Evolutionary conservation across 2,113 vertebrate genomes (phyloP).

Genomic region (Notarius quadriscutis): DNA sequence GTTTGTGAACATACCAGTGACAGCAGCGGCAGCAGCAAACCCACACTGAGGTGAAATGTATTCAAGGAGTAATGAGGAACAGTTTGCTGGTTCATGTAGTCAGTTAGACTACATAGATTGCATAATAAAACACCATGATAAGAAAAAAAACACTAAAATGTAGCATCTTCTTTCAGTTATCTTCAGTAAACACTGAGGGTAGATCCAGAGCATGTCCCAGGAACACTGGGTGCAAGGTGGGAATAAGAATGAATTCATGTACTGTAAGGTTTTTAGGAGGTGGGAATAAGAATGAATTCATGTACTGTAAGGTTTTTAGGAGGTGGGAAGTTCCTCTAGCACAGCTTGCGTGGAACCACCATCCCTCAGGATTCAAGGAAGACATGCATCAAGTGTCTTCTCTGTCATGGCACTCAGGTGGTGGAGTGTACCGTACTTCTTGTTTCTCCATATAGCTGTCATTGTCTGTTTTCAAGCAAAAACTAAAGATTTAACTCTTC

Average conservation of each 20-base stretch:
- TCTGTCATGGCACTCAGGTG: background rate
- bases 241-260: no score
- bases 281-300: background rate
- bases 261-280: no score
- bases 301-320: background rate
- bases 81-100: background rate
- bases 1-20: background rate
- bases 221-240: background rate
- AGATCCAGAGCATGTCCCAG: background rate
- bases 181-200: background rate
- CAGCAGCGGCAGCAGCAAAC: constrained; percentile 10
- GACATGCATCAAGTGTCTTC: background rate
- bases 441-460: background rate
- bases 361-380: background rate
- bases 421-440: background rate
- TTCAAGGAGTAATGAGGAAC: background rate
- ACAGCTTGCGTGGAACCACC: background rate
- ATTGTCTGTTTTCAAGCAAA: background rate
- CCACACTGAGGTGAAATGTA: background rate
- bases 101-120: background rate
- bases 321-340: background rate
- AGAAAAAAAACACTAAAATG: background rate
- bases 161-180: background rate
- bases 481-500: background rate
- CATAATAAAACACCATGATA: background rate